Conservation (phyloP, 2,888 invertebrate genomes). For the Tenthredo scrophulariae region DNA sequence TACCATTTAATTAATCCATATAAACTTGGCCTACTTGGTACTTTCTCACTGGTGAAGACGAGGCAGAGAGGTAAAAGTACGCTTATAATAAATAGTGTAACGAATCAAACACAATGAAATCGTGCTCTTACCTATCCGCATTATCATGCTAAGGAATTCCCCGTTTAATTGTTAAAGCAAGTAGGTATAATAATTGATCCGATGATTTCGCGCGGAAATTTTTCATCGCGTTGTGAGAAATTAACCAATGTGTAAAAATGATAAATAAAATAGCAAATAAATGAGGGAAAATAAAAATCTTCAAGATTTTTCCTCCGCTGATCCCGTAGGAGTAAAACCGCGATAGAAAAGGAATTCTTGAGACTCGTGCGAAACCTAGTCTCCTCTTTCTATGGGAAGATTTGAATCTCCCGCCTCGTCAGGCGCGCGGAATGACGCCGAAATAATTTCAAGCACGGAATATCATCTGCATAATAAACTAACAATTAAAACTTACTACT, state of each 20-base stretch:
- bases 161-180: not conserved
- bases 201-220: no score
- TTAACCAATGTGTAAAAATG: no score
- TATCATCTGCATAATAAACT: slow-evolving; percentile 28
- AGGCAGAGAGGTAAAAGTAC: slow-evolving; percentile 24
- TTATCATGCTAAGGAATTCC: not conserved
- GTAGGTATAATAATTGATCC: not conserved
- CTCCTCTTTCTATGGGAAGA: not conserved
- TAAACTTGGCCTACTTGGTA: slow-evolving; percentile 44
- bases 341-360: not conserved
- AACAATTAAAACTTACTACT: slow-evolving; percentile 6
- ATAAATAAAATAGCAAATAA: no score
- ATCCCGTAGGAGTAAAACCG: not conserved
- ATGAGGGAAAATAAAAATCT: not conserved
- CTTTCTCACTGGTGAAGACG: slow-evolving; percentile 14
- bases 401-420: not conserved
- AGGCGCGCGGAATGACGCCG: not conserved
- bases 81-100: not conserved
- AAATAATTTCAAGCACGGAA: slow-evolving; percentile 15
- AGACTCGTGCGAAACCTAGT: not conserved
- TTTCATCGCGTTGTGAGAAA: no score
- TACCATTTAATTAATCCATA: slow-evolving; percentile 42
- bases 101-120: not conserved
- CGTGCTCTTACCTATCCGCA: not conserved
- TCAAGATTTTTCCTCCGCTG: not conserved